Evolutionary conservation across 2,113 vertebrate species (phyloP).

Genomic region (Aramus guarauna): DNA sequence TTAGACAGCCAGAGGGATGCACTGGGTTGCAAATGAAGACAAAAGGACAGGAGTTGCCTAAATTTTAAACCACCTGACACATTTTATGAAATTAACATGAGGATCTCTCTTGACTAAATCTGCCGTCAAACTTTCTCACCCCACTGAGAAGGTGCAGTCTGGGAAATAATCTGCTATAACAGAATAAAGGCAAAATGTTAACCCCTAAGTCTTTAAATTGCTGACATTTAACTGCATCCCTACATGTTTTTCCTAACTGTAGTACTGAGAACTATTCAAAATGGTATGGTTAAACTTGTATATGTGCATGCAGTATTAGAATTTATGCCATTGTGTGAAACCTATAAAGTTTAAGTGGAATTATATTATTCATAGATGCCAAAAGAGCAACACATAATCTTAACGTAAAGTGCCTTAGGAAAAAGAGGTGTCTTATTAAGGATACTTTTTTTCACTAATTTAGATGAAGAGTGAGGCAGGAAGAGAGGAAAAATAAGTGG

Average conservation of each 20-base stretch:
- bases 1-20: background rate
- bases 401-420: background rate
- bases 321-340: background rate
- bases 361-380: background rate
- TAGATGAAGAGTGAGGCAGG: background rate
- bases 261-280: background rate
- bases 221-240: background rate
- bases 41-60: background rate
- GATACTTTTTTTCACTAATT: background rate
- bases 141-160: background rate
- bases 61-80: background rate
- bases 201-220: background rate
- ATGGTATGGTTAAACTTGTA: background rate
- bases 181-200: background rate
- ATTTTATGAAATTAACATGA: background rate
- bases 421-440: background rate
- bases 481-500: background rate
- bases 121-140: background rate
- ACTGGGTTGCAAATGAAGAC: background rate
- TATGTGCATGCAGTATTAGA: background rate
- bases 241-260: background rate
- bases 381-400: background rate
- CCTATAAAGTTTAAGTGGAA: background rate
- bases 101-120: background rate
- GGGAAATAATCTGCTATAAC: background rate